Evolutionary conservation across 2,797 vertebrate genomes (phyloP).

Genomic region (Microchirus variegatus): DNA sequence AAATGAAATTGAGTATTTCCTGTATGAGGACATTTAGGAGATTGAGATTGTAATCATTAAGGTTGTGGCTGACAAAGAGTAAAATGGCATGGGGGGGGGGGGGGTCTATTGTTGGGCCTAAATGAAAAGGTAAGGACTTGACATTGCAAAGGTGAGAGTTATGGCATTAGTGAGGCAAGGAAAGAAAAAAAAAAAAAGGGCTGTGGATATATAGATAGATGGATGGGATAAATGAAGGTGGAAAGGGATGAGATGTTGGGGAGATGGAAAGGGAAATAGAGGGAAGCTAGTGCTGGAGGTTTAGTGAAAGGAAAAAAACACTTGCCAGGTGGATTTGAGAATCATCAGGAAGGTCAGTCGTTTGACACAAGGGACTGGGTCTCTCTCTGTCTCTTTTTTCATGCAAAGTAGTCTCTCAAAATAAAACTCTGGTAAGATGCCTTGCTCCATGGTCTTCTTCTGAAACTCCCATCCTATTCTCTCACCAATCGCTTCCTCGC

Average conservation of each 20-base stretch:
- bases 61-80: conserved; percentile 56
- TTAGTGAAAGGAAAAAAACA: conserved; percentile 47
- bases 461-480: background rate
- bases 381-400: conserved; percentile 34
- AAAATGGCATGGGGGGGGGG: conserved; percentile 24
- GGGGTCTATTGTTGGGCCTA: conserved; percentile 51
- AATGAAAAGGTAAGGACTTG: conserved; percentile 66
- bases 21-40: conserved; percentile 60
- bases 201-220: conserved; percentile 41
- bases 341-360: too few relatives aligned
- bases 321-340: conserved; percentile 60
- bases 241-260: conserved; percentile 37
- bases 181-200: conserved; percentile 14
- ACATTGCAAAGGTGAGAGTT: conserved; percentile 70
- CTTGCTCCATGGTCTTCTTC: conserved; percentile 8
- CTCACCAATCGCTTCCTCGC: too few relatives aligned
- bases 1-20: conserved; percentile 67
- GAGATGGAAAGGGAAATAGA: conserved; percentile 26
- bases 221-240: conserved; percentile 40
- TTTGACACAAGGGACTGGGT: too few relatives aligned
- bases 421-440: conserved; percentile 29
- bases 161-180: conserved; percentile 40
- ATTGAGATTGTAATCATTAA: conserved; percentile 65
- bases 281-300: conserved; percentile 12
- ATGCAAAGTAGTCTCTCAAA: conserved; percentile 24